These are phyloP conservation scores for Crepidodera aurea DNA, from an alignment of 2,888 invertebrate species.

Conservation along the genomic window DNA sequence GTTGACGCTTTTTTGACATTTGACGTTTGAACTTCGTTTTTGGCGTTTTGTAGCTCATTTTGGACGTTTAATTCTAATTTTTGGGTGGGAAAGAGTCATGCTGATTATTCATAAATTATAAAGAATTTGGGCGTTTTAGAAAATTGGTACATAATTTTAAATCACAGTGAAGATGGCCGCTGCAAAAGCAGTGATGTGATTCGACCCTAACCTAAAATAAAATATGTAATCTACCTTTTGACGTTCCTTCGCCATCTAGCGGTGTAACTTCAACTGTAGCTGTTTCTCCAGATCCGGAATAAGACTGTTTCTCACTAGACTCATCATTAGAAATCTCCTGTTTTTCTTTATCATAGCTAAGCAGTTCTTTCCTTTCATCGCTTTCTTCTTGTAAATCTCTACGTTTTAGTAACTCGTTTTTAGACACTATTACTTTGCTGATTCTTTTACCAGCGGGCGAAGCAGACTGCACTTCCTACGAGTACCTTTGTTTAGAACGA, in stretches of 20 bases:
- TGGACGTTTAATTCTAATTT: too few relatives aligned
- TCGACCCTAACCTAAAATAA: too few relatives aligned
- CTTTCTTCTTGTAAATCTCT: constrained; percentile 9
- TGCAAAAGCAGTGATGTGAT: too few relatives aligned
- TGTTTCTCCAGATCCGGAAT: not conserved
- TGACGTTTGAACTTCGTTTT: too few relatives aligned
- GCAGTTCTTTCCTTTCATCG: not conserved
- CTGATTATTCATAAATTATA: too few relatives aligned
- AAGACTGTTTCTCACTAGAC: not conserved
- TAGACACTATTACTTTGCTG: constrained; percentile 34
- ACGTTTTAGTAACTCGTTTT: constrained; percentile 27
- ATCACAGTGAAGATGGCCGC: too few relatives aligned
- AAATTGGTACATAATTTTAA: too few relatives aligned
- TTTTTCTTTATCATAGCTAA: not conserved
- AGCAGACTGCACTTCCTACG: constrained; percentile 34
- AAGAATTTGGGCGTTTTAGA: too few relatives aligned
- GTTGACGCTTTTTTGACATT: too few relatives aligned
- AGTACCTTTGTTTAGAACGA: not conserved
- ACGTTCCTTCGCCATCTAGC: constrained; percentile 31
- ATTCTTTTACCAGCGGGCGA: constrained; percentile 28
- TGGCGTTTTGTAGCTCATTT: too few relatives aligned
- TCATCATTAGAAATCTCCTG: not conserved
- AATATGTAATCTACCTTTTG: too few relatives aligned
- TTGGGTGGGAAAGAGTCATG: too few relatives aligned
- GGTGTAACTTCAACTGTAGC: constrained; percentile 24